These are phyloP conservation scores for Podarcis cretensis DNA, from an alignment of 2,113 vertebrate genomes.

Conservation along the genomic window DNA sequence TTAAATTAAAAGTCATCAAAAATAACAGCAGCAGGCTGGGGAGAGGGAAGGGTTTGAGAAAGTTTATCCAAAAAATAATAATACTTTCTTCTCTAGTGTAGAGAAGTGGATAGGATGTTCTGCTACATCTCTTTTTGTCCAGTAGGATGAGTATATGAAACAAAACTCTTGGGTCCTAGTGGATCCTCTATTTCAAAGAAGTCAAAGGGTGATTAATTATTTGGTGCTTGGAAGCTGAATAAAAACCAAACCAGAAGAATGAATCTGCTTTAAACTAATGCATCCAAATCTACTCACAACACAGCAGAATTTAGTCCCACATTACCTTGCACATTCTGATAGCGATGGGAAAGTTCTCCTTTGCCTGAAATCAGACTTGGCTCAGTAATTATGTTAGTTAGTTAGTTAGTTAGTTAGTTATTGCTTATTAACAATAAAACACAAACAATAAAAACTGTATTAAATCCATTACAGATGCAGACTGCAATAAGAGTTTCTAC, in stretches of 20 bases:
- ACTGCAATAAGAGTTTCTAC: too few relatives aligned
- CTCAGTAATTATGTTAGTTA: background rate
- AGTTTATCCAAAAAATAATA: background rate
- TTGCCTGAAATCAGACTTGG: background rate
- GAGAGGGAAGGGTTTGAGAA: background rate
- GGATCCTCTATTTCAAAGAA: background rate
- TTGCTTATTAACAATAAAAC: too few relatives aligned
- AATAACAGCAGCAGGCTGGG: background rate
- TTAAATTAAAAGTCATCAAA: background rate
- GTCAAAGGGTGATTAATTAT: constrained; percentile 1
- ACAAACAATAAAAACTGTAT: too few relatives aligned
- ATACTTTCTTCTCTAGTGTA: background rate
- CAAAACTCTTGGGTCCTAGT: constrained; percentile 21
- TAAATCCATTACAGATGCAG: too few relatives aligned
- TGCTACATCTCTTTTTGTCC: background rate
- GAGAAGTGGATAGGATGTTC: background rate
- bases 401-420: too few relatives aligned
- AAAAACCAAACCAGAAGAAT: constrained; percentile 18
- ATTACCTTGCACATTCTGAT: background rate
- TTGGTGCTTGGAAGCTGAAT: background rate
- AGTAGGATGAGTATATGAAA: background rate
- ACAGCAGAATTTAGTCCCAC: background rate
- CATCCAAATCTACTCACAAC: background rate
- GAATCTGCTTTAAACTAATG: too few relatives aligned
- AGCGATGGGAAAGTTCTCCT: background rate